Evolutionary conservation across 1,140 invertebrate species (phyloP).

Genomic region (Drosophila punjabiensis): DNA sequence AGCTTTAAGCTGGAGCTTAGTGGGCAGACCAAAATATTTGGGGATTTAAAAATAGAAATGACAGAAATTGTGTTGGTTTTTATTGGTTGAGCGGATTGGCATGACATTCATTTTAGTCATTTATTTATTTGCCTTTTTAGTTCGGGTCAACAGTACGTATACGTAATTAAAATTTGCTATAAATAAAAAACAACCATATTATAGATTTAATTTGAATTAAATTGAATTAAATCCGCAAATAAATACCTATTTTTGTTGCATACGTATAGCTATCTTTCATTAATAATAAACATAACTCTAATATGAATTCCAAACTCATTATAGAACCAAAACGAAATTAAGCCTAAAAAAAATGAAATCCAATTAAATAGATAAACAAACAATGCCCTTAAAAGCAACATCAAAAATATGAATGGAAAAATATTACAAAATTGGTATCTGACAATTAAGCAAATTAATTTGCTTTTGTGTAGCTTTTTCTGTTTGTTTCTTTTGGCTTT

Average conservation of each 20-base stretch:
- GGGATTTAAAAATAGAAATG: background rate
- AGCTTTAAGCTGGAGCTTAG: conserved; percentile 12
- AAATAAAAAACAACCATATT: background rate
- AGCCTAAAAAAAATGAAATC: conserved; percentile 1
- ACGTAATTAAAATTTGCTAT: background rate
- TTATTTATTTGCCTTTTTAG: conserved; percentile 22
- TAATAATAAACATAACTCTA: background rate
- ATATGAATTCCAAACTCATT: conserved; percentile 3
- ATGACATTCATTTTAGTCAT: conserved; percentile 26
- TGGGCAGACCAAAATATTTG: conserved; percentile 5
- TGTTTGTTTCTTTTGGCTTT: background rate
- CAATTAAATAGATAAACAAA: conserved; percentile 27
- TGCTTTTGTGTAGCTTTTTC: conserved; percentile 36
- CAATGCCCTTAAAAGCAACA: conserved; percentile 3
- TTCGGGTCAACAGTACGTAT: background rate
- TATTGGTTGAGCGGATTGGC: conserved; percentile 34
- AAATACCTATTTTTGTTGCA: background rate
- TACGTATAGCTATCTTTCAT: background rate
- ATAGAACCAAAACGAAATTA: background rate
- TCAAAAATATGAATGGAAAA: conserved; percentile 16
- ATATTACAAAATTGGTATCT: conserved; percentile 36
- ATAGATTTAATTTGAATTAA: background rate
- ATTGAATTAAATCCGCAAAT: background rate
- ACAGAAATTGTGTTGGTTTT: background rate
- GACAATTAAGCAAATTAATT: conserved; percentile 59